phyloP scores from a whole-genome alignment of 2,888 invertebrate genomes.

The Lissonota sp. region DNA sequence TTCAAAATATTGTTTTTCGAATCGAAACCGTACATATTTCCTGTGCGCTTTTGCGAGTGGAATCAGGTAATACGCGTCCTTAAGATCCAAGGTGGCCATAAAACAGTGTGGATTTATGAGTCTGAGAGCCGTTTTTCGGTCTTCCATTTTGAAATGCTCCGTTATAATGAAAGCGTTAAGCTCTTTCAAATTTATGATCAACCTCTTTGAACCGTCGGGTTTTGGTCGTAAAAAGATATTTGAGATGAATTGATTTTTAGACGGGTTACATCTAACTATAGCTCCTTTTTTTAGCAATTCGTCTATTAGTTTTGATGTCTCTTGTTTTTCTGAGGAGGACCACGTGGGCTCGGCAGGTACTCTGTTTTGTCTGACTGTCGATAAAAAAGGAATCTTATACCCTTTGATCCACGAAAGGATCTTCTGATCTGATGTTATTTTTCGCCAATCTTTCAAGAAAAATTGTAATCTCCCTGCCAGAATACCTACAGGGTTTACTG shows the following conservation, averaged over 20 bases:
- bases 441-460: constrained; percentile 38
- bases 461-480: constrained; percentile 42
- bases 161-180: constrained; percentile 32
- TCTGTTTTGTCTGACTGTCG: constrained; percentile 13
- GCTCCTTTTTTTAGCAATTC: constrained; percentile 41
- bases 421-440: constrained; percentile 50
- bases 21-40: not conserved
- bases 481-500: constrained; percentile 37
- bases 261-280: constrained; percentile 14
- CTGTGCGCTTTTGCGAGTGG: not conserved
- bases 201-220: constrained; percentile 30
- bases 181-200: constrained; percentile 41
- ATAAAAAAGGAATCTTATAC: constrained; percentile 47
- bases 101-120: constrained; percentile 17
- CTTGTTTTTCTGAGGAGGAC: constrained; percentile 29
- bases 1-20: not conserved
- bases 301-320: constrained; percentile 15
- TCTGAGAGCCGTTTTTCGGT: constrained; percentile 18
- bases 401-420: constrained; percentile 31
- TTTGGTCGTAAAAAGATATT: constrained; percentile 44
- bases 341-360: constrained; percentile 31
- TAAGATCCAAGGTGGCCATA: constrained; percentile 32
- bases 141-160: constrained; percentile 39
- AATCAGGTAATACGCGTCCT: constrained; percentile 31
- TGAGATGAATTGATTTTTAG: constrained; percentile 30